These are phyloP conservation scores for Rhagonycha lutea DNA, from an alignment of 2,888 invertebrate genomes.

Conservation along the genomic window DNA sequence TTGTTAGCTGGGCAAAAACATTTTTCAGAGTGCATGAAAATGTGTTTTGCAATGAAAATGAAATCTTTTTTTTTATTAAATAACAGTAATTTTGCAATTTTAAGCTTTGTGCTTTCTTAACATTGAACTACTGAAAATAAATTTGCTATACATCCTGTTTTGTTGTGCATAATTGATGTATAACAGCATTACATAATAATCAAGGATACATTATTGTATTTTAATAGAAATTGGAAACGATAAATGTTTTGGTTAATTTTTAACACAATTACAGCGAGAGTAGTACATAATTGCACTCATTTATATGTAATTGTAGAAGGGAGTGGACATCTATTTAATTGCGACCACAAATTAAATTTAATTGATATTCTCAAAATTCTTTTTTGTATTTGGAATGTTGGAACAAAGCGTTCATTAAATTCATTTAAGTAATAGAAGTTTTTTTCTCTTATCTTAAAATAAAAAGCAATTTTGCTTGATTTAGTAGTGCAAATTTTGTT, in stretches of 20 bases:
- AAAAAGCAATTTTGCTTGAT: background rate
- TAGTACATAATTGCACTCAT: background rate
- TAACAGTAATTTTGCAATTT: background rate
- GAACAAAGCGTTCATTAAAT: background rate
- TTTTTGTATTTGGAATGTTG: background rate
- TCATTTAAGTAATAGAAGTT: background rate
- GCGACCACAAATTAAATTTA: background rate
- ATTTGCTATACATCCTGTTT: constrained; percentile 20
- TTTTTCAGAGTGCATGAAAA: too few species aligned
- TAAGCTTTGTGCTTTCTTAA: constrained; percentile 4
- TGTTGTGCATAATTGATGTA: constrained; percentile 7
- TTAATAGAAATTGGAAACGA: background rate
- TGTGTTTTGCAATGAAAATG: background rate
- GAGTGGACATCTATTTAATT: background rate
- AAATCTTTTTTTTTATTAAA: background rate
- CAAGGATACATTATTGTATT: constrained; percentile 12
- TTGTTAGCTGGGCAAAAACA: too few species aligned
- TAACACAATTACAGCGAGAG: background rate
- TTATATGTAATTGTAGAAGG: background rate
- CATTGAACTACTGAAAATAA: constrained; percentile 12
- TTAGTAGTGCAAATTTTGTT: background rate
- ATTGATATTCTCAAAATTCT: background rate
- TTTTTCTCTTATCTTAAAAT: background rate
- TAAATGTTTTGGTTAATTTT: background rate
- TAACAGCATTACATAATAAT: constrained; percentile 13